Conservation (phyloP, 2,113 vertebrate species). For the Rhabdornis inornatus region DNA sequence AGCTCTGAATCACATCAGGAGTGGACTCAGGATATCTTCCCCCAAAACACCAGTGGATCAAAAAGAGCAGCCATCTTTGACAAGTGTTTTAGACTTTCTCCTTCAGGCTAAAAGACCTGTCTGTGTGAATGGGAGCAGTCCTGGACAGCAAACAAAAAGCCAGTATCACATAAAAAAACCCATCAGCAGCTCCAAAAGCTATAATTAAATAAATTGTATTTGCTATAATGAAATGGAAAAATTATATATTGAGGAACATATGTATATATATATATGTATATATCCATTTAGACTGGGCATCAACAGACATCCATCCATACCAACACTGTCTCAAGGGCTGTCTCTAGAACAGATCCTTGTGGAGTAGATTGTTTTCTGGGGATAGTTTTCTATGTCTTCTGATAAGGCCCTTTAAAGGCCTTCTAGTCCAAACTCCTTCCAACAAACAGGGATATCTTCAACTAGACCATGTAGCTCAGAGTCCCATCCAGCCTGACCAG, state of each 20-base stretch:
- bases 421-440: background rate
- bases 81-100: background rate
- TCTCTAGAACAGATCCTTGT: background rate
- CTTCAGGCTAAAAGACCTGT: background rate
- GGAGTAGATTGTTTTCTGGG: background rate
- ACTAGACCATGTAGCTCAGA: background rate
- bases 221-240: background rate
- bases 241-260: background rate
- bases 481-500: background rate
- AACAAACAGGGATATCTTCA: background rate
- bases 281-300: background rate
- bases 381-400: background rate
- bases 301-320: background rate
- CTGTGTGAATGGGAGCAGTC: background rate
- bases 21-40: too few species aligned
- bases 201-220: background rate
- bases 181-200: background rate
- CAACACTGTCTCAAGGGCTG: background rate
- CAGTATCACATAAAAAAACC: background rate
- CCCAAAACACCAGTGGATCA: background rate
- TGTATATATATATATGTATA: rapidly evolving
- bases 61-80: background rate
- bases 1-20: background rate
- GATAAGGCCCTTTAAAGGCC: background rate
- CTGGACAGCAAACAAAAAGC: background rate